phyloP scores from a whole-genome alignment of 2,888 invertebrate genomes.

The Drosophila emarginata region DNA sequence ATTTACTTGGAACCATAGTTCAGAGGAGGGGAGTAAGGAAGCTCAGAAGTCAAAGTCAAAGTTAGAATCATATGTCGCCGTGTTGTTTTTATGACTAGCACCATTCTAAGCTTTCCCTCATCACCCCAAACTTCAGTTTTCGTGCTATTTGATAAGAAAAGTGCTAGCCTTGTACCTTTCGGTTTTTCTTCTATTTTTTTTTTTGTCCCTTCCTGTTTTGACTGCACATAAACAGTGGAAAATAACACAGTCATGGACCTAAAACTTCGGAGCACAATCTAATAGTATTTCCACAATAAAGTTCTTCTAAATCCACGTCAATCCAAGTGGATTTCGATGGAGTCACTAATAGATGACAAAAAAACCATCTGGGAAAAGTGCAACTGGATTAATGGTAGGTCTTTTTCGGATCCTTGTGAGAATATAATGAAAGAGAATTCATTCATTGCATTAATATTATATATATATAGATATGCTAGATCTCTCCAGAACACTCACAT shows the following conservation, averaged over 20 bases:
- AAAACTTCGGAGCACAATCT: neutral
- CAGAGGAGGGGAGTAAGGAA: neutral
- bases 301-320: neutral
- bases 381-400: no score
- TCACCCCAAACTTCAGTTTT: conserved; percentile 6
- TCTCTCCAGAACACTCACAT: no score
- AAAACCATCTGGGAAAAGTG: no score
- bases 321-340: no score
- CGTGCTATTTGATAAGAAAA: conserved; percentile 52
- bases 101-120: conserved; percentile 3
- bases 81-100: conserved; percentile 42
- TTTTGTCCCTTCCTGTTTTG: neutral
- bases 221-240: conserved; percentile 4
- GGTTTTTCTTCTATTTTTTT: neutral
- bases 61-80: conserved; percentile 43
- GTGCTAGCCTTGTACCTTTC: conserved; percentile 69
- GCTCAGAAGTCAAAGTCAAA: conserved; percentile 15
- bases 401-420: no score
- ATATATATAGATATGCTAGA: no score
- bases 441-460: no score
- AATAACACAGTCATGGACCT: neutral
- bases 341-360: no score
- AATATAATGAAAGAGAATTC: no score
- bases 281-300: no score
- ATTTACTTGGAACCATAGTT: conserved; percentile 35